Base-by-base conservation (phyloP, 2,797 vertebrate genomes). In the Sebastes flavidus region DNA sequence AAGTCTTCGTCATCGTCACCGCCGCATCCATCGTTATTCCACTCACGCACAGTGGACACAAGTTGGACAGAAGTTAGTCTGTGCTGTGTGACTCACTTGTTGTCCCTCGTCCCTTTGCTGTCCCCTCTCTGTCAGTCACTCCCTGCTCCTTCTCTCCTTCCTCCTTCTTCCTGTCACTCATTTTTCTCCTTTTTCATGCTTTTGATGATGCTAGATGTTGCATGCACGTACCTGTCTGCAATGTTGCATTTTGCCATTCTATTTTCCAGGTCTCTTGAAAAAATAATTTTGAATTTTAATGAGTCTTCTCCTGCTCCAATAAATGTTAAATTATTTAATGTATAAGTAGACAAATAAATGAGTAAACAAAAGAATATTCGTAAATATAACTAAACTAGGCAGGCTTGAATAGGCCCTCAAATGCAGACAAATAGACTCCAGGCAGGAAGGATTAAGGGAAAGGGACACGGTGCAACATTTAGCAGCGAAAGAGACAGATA, bases 11-110 rank as follows among this genome's bases (percentile, higher is more conserved):
- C 14, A 46, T 46, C 42, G 42, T 46, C 46, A 49, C 46, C 3
- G 3, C 18, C 16, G 3, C 46, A 18, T 20, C 56, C 38, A 71
- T 72, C 42, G 2, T 58, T 49, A 82, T 74, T 78, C 65, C 22
- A 6, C 34, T 69, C 75, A 63, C 49, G 58, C 49, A 38, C 61
- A 24, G 9, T 32, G 29, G 73, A 34, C 66, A 70, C 5, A 36
- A 76, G 59, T 65, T 32, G 38, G 73, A 34, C 66, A 70, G 3
- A 36, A 76, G 59, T 65, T 36, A 22, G 38, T 74, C 65, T 54
- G 27, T 30, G 30, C 63, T 61, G 56, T 52, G 24, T 65, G 36
- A 14, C 60, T 72, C 55, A 73, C 63, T 80, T n/a, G 42, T 49
- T 30, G 2, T 55, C 78, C 54, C 55, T 54, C 25, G 4, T 46